These are phyloP conservation scores for Selene dorsalis DNA, from an alignment of 2,797 vertebrate genomes.

Conservation along the genomic window DNA sequence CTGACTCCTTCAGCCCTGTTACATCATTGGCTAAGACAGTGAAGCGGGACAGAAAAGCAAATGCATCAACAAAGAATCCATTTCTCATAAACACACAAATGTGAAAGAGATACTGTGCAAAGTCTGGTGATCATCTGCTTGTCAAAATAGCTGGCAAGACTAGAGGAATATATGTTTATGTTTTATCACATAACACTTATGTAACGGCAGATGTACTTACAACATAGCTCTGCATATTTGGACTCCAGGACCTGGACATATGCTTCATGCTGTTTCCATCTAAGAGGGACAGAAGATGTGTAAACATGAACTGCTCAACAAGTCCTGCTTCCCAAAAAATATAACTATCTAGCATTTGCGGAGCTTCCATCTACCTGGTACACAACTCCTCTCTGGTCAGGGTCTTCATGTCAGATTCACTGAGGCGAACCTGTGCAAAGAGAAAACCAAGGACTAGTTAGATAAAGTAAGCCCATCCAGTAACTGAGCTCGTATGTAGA, in stretches of 20 bases:
- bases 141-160: neutral
- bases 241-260: slow-evolving; percentile 97
- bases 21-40: slow-evolving; percentile 92
- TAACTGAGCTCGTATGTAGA: neutral
- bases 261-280: slow-evolving; percentile 99
- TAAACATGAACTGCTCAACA: slow-evolving; percentile 25
- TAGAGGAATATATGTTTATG: neutral
- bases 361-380: slow-evolving; percentile 86
- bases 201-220: slow-evolving; percentile 85
- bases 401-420: slow-evolving; percentile 98
- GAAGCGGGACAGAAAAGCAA: slow-evolving; percentile 9
- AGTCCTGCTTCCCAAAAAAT: neutral
- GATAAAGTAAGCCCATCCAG: neutral
- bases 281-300: slow-evolving; percentile 66
- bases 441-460: slow-evolving; percentile 37
- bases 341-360: neutral
- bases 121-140: neutral
- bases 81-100: neutral
- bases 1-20: slow-evolving; percentile 96
- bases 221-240: slow-evolving; percentile 97
- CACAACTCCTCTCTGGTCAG: slow-evolving; percentile 97
- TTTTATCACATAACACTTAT: neutral
- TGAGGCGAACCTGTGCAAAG: slow-evolving; percentile 92
- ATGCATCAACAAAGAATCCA: slow-evolving; percentile 36
- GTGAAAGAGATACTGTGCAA: neutral